Base-by-base conservation (phyloP, 2,888 invertebrate genomes). In the Shargacucullia verbasci region DNA sequence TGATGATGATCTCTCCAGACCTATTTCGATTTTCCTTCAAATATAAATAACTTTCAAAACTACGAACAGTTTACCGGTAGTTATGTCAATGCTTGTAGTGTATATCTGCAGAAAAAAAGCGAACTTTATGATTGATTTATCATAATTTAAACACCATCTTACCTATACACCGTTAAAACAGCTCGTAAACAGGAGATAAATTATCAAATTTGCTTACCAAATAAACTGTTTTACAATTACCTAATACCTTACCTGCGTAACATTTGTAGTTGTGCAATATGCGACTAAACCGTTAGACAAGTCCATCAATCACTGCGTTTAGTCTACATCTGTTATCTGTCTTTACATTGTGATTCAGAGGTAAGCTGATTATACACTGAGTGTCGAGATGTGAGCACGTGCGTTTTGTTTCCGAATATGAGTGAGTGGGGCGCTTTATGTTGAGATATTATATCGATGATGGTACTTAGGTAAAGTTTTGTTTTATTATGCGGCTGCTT, bases 331-430 rank as follows among this genome's bases (percentile, higher is more conserved):
- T 72, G 60, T 72, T 55, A 63, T 63, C 59, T 50, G 58, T 77
- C 70, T 70, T 69, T 45, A 59, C 67, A 59, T 69, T 58, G 49
- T 61, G 70, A 61, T 65, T 72, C 63, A 52, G 54, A 55, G 56
- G 35, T 70, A 61, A 70, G 64, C 67, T 65, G 76, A 64, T 66
- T 63, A 67, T 56, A 58, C 62, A 68, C 46, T 31, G n/a, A 59
- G 55, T 66, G 65, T 64, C 47, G 45, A 60, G 58, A 50, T 61
- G 55, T 62, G 59, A 64, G 49, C 78, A 74, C 72, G 79, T 70
- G 79, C 41, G 49, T 37, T 60, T 62, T 70, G 66, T 69, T 60
- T 33, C 37, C 46, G 33, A 49, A 43, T 48, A 55, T 48, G 44
- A 57, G 59, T 73, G 43, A 60, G 47, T 27, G 33, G n/a, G 37